Percentiles rank a stretch among this genome's conserved stretches.
phyloP scores from a whole-genome alignment of 2,113 vertebrate species.

The Turdus rufiventris region DNA sequence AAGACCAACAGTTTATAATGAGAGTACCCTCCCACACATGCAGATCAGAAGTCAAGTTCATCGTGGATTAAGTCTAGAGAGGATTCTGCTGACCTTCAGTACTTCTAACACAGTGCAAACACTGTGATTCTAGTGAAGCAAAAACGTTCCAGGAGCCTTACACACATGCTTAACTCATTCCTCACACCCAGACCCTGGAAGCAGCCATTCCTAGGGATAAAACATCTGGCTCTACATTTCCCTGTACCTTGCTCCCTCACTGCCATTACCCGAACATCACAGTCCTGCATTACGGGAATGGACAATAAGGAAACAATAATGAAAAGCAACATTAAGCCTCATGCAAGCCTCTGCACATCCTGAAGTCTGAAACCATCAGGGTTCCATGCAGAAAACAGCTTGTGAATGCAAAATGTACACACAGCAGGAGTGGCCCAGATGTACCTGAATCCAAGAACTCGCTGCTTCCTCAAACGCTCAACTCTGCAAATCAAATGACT shows the following conservation, averaged over 20 bases:
- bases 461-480: accelerated
- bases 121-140: neutral
- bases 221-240: neutral
- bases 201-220: neutral
- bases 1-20: neutral
- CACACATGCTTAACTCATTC: neutral
- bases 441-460: neutral
- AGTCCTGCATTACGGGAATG: neutral
- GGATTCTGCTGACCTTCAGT: neutral
- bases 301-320: neutral
- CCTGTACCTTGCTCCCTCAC: neutral
- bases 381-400: neutral
- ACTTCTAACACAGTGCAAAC: neutral
- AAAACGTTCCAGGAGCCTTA: neutral
- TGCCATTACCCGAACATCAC: neutral
- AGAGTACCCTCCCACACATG: neutral
- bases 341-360: neutral
- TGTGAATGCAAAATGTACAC: accelerated
- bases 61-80: neutral
- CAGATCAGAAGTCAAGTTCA: neutral
- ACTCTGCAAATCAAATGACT: neutral
- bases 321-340: neutral
- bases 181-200: neutral
- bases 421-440: neutral
- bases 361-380: neutral